Evolutionary conservation across 1,140 invertebrate species (phyloP).

Genomic region (Temnothorax nylanderi): DNA sequence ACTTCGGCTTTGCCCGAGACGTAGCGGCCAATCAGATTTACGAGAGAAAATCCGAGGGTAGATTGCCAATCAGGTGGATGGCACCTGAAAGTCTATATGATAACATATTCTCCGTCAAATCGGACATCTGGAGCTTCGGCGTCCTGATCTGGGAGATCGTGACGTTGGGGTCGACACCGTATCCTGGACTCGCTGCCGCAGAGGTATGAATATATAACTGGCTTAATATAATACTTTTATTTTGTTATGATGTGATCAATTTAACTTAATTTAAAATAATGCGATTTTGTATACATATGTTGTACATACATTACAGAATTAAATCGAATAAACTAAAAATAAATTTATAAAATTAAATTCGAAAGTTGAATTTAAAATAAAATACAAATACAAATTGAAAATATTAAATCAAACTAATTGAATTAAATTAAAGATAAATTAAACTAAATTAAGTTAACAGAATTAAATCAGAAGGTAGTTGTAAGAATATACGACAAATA

Average conservation of each 20-base stretch:
- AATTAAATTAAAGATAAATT: neutral
- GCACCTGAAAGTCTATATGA: constrained; percentile 96
- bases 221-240: no score
- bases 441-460: no score
- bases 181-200: constrained; percentile 93
- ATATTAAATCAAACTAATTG: neutral
- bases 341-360: no score
- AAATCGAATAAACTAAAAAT: no score
- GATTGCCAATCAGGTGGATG: constrained; percentile 94
- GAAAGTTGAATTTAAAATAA: neutral
- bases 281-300: no score
- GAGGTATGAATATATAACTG: constrained; percentile 87
- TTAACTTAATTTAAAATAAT: no score
- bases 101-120: constrained; percentile 96
- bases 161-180: constrained; percentile 95
- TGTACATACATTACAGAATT: no score
- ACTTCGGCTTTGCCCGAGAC: constrained; percentile 97
- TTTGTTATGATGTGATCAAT: no score
- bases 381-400: neutral
- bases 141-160: constrained; percentile 98
- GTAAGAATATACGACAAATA: neutral
- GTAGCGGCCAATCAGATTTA: constrained; percentile 93
- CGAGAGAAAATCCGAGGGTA: constrained; percentile 95
- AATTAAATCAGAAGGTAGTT: neutral
- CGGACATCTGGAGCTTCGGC: constrained; percentile 97